Evolutionary conservation across 2,797 vertebrate species (phyloP).

Genomic region (Enteromius viviparus): DNA sequence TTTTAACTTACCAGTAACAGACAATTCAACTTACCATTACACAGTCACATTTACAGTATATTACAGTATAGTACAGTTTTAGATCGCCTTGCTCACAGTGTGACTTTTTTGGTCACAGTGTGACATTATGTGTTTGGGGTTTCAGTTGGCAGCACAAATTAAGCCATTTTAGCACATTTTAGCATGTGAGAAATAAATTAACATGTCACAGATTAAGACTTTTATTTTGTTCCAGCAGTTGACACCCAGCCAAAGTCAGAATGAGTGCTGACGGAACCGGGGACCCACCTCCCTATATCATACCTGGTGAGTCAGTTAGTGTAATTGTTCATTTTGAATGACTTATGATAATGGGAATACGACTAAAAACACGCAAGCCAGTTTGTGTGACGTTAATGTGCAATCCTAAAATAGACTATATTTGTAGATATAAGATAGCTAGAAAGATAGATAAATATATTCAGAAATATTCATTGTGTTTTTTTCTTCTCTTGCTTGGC

Average conservation of each 20-base stretch:
- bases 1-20: neutral
- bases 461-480: neutral
- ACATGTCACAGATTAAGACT: neutral
- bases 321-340: neutral
- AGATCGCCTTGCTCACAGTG: neutral
- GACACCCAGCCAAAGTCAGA: constrained; percentile 12
- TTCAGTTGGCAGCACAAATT: neutral
- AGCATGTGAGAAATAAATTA: neutral
- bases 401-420: neutral
- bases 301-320: constrained; percentile 44
- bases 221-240: constrained; percentile 16
- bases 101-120: neutral
- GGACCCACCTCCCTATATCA: constrained; percentile 57
- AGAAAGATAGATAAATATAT: neutral
- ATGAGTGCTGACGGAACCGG: constrained; percentile 33
- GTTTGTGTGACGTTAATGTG: neutral
- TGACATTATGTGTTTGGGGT: neutral
- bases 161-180: neutral
- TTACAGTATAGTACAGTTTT: neutral
- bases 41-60: neutral
- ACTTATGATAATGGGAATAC: neutral
- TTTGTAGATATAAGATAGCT: no score
- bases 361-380: neutral
- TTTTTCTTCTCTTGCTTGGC: neutral
- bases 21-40: neutral